Percentiles rank a stretch among this genome's conserved stretches.
Evolutionary conservation across 2,888 invertebrate species (phyloP).

Genomic region (Apamea crenata): DNA sequence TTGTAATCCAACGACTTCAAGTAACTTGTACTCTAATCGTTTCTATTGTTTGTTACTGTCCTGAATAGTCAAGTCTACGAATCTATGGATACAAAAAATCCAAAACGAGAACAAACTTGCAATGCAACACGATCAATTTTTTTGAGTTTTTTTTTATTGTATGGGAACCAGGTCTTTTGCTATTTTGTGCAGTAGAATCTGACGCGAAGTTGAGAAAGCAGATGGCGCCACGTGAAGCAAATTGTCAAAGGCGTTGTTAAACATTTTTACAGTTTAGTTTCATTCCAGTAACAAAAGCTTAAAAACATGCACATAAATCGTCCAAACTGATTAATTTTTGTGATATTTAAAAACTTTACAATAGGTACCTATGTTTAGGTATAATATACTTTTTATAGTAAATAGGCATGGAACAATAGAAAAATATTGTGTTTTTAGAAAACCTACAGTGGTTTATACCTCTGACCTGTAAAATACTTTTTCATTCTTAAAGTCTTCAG

Average conservation of each 20-base stretch:
- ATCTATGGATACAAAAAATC: slow-evolving; percentile 54
- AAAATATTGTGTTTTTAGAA: too few species aligned
- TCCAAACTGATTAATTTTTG: neutral
- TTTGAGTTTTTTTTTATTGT: slow-evolving; percentile 19
- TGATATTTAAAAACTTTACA: neutral
- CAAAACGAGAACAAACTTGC: slow-evolving; percentile 24
- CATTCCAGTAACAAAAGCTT: neutral
- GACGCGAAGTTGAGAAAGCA: neutral
- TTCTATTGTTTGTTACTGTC: slow-evolving; percentile 21
- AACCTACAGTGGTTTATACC: too few species aligned
- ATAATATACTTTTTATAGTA: neutral
- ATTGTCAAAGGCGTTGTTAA: neutral
- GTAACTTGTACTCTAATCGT: slow-evolving; percentile 2
- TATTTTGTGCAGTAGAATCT: neutral
- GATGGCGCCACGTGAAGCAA: neutral
- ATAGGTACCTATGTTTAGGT: too few species aligned
- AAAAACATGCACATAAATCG: neutral
- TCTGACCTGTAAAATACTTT: too few species aligned
- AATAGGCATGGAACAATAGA: too few species aligned
- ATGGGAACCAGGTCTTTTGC: slow-evolving; percentile 28
- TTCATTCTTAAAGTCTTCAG: too few species aligned
- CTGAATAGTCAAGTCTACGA: slow-evolving; percentile 41
- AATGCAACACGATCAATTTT: slow-evolving; percentile 55
- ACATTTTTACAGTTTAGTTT: neutral
- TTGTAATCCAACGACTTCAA: slow-evolving; percentile 20